Base-by-base conservation (phyloP, 2,113 vertebrate genomes). In the Cochlearius cochlearius region DNA sequence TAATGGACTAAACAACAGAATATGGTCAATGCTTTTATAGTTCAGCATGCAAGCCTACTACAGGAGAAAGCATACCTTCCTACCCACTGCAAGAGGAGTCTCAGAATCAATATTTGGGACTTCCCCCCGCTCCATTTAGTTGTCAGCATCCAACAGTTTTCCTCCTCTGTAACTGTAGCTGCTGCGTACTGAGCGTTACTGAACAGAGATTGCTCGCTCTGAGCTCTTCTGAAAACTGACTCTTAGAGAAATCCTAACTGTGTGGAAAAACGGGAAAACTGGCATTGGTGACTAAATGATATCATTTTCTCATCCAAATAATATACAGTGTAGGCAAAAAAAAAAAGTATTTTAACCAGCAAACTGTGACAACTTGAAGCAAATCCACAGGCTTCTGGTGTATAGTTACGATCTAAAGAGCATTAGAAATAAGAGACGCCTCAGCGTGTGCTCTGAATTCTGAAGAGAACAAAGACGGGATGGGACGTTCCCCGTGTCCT, bases 121-220 rank as follows among this genome's bases (percentile, higher is more conserved):
- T 47, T 32, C 10, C 4, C 12, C 2, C 3, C 8, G n/a, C 14
- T 43, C 45, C 0, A 0, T 52, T 38, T 36, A 43, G 7, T 38
- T 78, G 21, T 49, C 39, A 60, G 47, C 45, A 43, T 55, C 73
- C 30, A 68, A 19, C 53, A 49, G 30, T 22, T 89, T 55, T 58
- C 26, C 17, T 62, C n/a, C 53, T 43, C 15, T 62, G 0, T 12
- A 25, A 47, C 29, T 38, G 29, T 3, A 56, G 49, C 50, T 81
- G 43, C 69, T 76, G 71, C 17, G 23, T 14, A 17, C 56, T 45
- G 43, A 59, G 43, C 15, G 9, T 47, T 49, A 49, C 59, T 29
- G 73, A 71, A 72, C 45, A 59, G 29, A 62, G 50, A 39, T 5
- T 34, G 53, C n/a, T 79, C 36, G 20, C 18, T 38, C 15, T 34